A percentile compares a stretch with the other conserved stretches of the same genome.
phyloP scores from a whole-genome alignment of 2,888 invertebrate species.

The Candidula unifasciata region DNA sequence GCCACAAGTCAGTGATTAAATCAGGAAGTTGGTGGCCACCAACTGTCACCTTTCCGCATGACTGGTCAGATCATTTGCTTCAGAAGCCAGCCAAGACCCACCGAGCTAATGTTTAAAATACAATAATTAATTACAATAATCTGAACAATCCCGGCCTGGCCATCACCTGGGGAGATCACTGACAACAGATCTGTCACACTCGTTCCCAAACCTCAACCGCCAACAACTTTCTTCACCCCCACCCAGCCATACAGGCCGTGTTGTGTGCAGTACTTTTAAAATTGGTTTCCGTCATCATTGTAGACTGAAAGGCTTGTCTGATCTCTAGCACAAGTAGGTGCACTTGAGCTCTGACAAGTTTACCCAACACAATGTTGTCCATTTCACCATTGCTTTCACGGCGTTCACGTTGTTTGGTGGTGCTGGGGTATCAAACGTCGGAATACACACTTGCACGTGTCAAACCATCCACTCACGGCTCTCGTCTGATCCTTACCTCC shows the following conservation, averaged over 20 bases:
- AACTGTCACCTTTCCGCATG: not conserved
- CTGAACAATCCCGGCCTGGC: constrained; percentile 20
- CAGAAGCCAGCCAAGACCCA: not conserved
- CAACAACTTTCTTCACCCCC: not conserved
- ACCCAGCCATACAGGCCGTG: not conserved
- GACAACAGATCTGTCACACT: constrained; percentile 26
- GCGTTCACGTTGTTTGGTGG: not conserved
- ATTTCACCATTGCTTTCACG: not conserved
- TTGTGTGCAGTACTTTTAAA: not conserved
- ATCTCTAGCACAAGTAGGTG: not conserved
- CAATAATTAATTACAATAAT: constrained; percentile 31
- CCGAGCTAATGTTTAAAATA: not conserved
- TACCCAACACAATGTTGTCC: not conserved
- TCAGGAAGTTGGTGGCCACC: not conserved
- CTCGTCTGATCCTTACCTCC: not conserved
- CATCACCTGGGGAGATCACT: constrained; percentile 10
- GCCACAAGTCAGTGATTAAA: not conserved
- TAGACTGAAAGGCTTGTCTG: not conserved
- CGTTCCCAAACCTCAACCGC: not conserved
- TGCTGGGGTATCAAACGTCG: not conserved
- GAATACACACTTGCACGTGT: constrained; percentile 11
- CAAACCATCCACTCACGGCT: not conserved
- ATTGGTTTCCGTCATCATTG: not conserved
- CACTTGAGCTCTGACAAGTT: constrained; percentile 3
- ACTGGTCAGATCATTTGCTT: not conserved